phyloP scores from a whole-genome alignment of 2,113 vertebrate genomes.

The Marmota monax region DNA sequence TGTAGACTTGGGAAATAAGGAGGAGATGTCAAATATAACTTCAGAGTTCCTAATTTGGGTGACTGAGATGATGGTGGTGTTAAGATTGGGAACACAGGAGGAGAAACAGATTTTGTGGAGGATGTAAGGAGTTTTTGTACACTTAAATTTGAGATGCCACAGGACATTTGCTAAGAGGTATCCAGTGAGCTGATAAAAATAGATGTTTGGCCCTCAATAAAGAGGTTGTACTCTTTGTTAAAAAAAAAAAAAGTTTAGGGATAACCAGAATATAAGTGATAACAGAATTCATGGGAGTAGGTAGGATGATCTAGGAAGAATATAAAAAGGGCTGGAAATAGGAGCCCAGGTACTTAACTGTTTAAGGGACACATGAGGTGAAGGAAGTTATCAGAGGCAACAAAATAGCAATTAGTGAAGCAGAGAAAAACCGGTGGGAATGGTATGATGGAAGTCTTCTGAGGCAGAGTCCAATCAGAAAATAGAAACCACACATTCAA shows the following conservation, averaged over 20 bases:
- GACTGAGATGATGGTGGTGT: not conserved
- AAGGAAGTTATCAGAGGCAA: not conserved
- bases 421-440: not conserved
- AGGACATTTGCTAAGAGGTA: constrained; percentile 21
- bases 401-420: not conserved
- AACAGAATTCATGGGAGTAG: not conserved
- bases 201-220: not conserved
- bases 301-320: not conserved
- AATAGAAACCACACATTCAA: not conserved
- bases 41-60: constrained; percentile 35
- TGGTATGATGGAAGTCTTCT: not conserved
- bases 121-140: not conserved
- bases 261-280: not conserved
- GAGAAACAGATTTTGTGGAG: constrained; percentile 56
- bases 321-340: not conserved
- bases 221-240: not conserved
- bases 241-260: not conserved
- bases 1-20: constrained; percentile 13
- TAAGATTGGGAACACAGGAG: constrained; percentile 41
- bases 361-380: not conserved
- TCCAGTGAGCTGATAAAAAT: constrained; percentile 33
- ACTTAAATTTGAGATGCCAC: constrained; percentile 12
- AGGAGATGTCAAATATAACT: constrained; percentile 1
- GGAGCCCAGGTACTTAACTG: not conserved
- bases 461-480: not conserved